Percentiles rank a stretch among this genome's conserved stretches.
These are phyloP conservation scores for Neogale vison DNA, from an alignment of 2,113 vertebrate species.

Conservation along the genomic window DNA sequence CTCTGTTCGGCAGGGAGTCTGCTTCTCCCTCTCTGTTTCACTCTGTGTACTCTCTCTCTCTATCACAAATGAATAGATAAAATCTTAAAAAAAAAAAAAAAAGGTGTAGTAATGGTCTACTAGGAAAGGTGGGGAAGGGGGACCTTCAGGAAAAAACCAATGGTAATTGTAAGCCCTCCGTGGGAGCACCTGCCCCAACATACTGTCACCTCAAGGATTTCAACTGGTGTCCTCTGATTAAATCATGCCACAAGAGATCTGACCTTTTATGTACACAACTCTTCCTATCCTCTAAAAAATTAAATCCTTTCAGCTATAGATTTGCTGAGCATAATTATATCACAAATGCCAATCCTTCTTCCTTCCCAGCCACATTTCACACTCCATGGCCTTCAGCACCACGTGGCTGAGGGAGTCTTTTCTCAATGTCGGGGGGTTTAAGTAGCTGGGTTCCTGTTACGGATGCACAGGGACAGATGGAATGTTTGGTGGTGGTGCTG, in stretches of 20 bases:
- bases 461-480: slow-evolving; percentile 56
- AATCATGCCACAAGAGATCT: background rate
- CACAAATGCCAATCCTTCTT: slow-evolving; percentile 14
- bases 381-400: background rate
- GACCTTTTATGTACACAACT: slow-evolving; percentile 9
- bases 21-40: no score
- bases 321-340: slow-evolving; percentile 19
- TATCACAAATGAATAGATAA: no score
- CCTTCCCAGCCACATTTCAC: background rate
- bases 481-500: slow-evolving; percentile 30
- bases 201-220: background rate
- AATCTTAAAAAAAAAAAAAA: background rate
- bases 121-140: background rate
- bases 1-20: no score
- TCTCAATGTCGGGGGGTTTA: background rate
- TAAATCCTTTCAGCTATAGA: slow-evolving; percentile 39
- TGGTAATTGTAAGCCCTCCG: background rate
- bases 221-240: background rate
- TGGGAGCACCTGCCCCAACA: background rate
- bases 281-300: slow-evolving; percentile 23
- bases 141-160: background rate
- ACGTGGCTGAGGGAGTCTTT: background rate
- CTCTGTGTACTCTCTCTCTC: no score
- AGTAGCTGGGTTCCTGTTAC: background rate
- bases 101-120: background rate